These are phyloP conservation scores for Euzophera pinguis DNA, from an alignment of 2,888 invertebrate species.

Conservation along the genomic window DNA sequence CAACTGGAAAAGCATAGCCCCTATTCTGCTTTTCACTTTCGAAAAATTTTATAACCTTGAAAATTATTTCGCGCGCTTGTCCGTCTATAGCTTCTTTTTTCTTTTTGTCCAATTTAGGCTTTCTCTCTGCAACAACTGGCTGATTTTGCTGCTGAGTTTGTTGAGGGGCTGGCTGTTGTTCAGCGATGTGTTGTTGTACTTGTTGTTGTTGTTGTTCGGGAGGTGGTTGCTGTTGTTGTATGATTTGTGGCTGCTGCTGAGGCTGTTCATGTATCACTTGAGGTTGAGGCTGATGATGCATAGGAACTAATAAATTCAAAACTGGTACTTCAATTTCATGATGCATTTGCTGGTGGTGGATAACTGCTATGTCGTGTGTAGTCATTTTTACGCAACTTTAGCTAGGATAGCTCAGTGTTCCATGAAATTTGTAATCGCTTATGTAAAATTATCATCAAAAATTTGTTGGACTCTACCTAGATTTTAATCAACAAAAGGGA, in stretches of 20 bases:
- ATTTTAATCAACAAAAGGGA: too few relatives aligned
- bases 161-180: slow-evolving; percentile 19
- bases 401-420: background rate
- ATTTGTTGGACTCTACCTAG: background rate
- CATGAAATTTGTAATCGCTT: background rate
- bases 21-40: slow-evolving; percentile 73
- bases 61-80: slow-evolving; percentile 68
- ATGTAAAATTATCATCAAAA: background rate
- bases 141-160: slow-evolving; percentile 26
- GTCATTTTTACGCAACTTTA: slow-evolving; percentile 16
- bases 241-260: slow-evolving; percentile 28
- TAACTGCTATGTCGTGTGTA: slow-evolving; percentile 22
- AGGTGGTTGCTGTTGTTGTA: slow-evolving; percentile 27
- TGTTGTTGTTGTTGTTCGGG: slow-evolving; percentile 27
- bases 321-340: slow-evolving; percentile 22
- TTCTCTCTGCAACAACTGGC: slow-evolving; percentile 32
- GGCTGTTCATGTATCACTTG: slow-evolving; percentile 17
- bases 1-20: slow-evolving; percentile 69
- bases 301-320: slow-evolving; percentile 22
- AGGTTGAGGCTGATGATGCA: slow-evolving; percentile 17
- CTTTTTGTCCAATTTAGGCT: slow-evolving; percentile 56
- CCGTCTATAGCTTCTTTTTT: slow-evolving; percentile 72
- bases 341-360: slow-evolving; percentile 16
- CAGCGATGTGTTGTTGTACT: slow-evolving; percentile 27
- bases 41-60: slow-evolving; percentile 70